These are phyloP conservation scores for Coendou prehensilis DNA, from an alignment of 2,797 vertebrate genomes.

Conservation along the genomic window DNA sequence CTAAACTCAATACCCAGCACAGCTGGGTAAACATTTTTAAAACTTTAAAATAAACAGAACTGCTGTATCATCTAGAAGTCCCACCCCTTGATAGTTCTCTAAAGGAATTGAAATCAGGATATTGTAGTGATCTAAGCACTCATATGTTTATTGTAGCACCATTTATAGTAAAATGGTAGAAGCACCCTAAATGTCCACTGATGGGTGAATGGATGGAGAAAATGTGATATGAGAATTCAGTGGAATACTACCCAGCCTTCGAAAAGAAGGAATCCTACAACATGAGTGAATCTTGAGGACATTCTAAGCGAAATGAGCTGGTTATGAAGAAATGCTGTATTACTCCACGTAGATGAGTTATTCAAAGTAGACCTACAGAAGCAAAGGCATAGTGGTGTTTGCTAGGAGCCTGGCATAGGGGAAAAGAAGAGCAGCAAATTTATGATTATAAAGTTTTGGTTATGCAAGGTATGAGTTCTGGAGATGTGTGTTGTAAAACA, in stretches of 20 bases:
- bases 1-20: not conserved
- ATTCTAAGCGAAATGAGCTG: not conserved
- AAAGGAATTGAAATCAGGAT: too few species aligned
- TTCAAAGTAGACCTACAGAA: not conserved
- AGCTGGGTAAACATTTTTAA: too few species aligned
- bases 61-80: too few species aligned
- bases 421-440: not conserved
- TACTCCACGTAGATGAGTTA: not conserved
- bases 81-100: too few species aligned
- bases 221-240: not conserved
- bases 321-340: not conserved
- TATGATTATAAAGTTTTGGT: not conserved
- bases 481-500: not conserved
- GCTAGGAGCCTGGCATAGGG: not conserved
- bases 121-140: too few species aligned
- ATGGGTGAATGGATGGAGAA: not conserved
- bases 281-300: not conserved
- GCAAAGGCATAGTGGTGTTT: not conserved
- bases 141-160: not conserved
- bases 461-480: not conserved
- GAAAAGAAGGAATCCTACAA: not conserved
- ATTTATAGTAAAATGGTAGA: not conserved
- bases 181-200: not conserved
- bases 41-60: too few species aligned
- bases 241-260: not conserved